Conservation (phyloP, 2,888 invertebrate species). For the Agonopterix arenella region DNA sequence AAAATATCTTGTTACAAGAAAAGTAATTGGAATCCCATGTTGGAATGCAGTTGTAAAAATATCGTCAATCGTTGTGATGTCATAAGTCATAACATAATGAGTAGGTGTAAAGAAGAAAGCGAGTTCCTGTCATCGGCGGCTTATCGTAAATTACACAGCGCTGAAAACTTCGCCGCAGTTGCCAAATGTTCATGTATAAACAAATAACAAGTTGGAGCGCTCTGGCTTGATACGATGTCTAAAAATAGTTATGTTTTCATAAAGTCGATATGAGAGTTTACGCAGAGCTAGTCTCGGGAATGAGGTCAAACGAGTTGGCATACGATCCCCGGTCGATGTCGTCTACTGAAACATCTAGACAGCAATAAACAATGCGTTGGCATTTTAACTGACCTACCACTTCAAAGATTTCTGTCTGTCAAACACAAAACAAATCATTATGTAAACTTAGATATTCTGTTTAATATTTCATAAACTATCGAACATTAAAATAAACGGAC, state of each 20-base stretch:
- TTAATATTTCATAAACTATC: no score
- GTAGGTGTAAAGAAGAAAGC: conserved; percentile 11
- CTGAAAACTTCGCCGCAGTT: conserved; percentile 36
- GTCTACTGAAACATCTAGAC: conserved; percentile 44
- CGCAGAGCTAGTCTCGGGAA: conserved; percentile 64
- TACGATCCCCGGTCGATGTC: conserved; percentile 39
- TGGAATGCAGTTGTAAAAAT: not conserved
- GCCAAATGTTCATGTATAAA: conserved; percentile 61
- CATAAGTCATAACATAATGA: no score
- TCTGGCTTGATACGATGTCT: conserved; percentile 43
- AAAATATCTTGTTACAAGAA: conserved; percentile 26
- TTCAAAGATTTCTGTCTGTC: conserved; percentile 4
- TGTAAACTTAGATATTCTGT: conserved; percentile 1
- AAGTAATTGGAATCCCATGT: conserved; percentile 21
- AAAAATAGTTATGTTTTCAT: conserved; percentile 70
- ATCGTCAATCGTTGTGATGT: no score
- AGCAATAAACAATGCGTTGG: conserved; percentile 49
- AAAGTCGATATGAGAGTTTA: conserved; percentile 68
- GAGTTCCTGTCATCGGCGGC: conserved; percentile 31
- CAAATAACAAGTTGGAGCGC: conserved; percentile 55
- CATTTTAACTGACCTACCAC: conserved; percentile 30
- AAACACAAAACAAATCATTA: conserved; percentile 5
- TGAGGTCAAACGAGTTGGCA: conserved; percentile 71
- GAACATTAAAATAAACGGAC: no score
- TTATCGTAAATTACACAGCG: conserved; percentile 35